Evolutionary conservation across 1,140 invertebrate genomes (phyloP), one percentile per base, ranked within the genome.

Genomic region (Pseudomyrmex dendroicus): DNA sequence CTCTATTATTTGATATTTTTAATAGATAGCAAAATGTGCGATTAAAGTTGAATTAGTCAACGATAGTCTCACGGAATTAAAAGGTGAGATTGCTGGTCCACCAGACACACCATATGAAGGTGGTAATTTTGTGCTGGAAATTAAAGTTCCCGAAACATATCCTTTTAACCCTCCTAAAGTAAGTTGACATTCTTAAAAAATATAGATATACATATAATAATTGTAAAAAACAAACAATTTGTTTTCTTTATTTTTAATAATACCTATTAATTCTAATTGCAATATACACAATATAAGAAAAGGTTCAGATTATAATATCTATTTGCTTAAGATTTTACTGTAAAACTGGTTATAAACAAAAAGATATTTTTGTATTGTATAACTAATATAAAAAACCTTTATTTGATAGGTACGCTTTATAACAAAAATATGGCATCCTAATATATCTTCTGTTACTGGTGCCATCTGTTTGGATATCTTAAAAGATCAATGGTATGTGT

Each of bases 341-440:
- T 35, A 35, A 35, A 35, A 35, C 7, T 35, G 4, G 35, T 35
- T 35, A 0, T 35, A 7, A 7, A 1, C 35, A 35, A 57, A 73
- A 62, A 22, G 50, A 20, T 50, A 44, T 50, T 70, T 57, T 84
- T 7, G 1, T 15, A 57, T 78, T 46, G 12, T 10, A 63, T 63
- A 56, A 76, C 66, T 73, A 57, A 15, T 20, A 35, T 35, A 35
- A 35, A 22, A 50, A 2, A 46, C 89, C 67, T 67, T 17, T 78
- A 59, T 67, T 59, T 85, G 84, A 0, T 64, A 98, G 97, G 97
- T 98, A 82, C 95, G 97, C 54, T 99, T 99, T 95, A 96, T 98
- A 85, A 99, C 99, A 82, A 98, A 98, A 95, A 99, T 99, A 93
- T 99, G 99, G 99, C 99, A 99, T 95, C 99, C 99, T 66, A 99